phyloP scores from a whole-genome alignment of 2,888 invertebrate species.

The Latrodectus elegans region DNA sequence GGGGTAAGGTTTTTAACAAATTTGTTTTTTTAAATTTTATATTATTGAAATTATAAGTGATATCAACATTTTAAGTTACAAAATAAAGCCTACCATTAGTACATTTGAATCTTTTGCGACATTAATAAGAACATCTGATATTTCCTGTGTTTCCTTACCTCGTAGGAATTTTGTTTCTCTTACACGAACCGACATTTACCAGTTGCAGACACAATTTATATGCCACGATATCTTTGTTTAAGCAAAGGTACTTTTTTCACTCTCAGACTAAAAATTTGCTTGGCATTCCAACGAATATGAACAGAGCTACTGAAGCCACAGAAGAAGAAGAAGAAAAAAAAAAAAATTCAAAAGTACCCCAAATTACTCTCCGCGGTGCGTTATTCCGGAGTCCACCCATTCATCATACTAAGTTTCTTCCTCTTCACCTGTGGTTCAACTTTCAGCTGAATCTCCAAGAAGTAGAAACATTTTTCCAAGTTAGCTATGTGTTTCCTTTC shows the following conservation, averaged over 20 bases:
- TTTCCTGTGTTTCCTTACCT: too few relatives aligned
- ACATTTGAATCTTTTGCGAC: too few relatives aligned
- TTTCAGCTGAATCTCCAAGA: conserved; percentile 50
- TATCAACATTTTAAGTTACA: too few relatives aligned
- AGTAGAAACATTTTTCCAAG: conserved; percentile 40
- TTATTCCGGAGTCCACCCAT: conserved; percentile 48
- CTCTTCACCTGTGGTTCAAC: conserved; percentile 13
- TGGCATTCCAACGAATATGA: conserved; percentile 12
- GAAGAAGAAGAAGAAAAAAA: neutral
- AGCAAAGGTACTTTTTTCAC: conserved; percentile 32
- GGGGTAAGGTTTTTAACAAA: too few relatives aligned
- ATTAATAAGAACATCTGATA: too few relatives aligned
- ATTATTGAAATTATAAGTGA: too few relatives aligned
- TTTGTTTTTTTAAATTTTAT: too few relatives aligned
- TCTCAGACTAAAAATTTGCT: neutral
- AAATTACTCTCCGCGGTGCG: conserved; percentile 26
- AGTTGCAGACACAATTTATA: conserved; percentile 20
- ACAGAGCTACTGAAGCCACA: neutral
- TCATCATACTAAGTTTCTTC: conserved; percentile 54
- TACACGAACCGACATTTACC: neutral
- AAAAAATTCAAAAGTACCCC: conserved; percentile 11
- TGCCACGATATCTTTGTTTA: conserved; percentile 29
- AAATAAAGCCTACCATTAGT: too few relatives aligned
- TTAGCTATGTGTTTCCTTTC: neutral
- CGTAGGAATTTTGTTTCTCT: too few relatives aligned